Base-by-base conservation (phyloP, 2,113 vertebrate genomes). In the Cryptomyrus ogoouensis region DNA sequence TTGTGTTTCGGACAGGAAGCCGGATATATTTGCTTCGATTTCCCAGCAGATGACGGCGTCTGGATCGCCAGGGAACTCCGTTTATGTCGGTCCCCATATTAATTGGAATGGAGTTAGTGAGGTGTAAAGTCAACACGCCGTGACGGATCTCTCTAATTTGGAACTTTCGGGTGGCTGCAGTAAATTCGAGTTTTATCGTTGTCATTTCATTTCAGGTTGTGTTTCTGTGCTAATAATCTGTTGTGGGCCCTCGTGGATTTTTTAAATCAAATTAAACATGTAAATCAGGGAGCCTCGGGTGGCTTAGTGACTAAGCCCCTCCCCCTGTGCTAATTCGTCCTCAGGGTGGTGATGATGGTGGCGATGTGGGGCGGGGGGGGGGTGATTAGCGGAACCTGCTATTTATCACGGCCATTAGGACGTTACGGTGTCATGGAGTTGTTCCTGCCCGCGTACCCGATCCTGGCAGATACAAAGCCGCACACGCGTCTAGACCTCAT, bases 381-480 rank as follows among this genome's bases (percentile, higher is more conserved):
- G 8, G 35, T 44, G 77, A 83, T 39, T 83, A 44, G 83, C 24
- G 6, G 42, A 21, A 47, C 12, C 35, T 46, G 83, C 44, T 42
- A 46, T 84, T 84, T 47, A 84, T 84, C 83, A 84, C 83, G 44
- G 42, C 17, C 44, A 46, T 84, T 84, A n/a, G 83, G 44, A 84
- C 19, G 39, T 84, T 84, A 46, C 47, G 44, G 44, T 84, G 44
- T 46, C 83, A 24, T 49, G 42, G 24, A 47, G 39, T 12, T 4
- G 19, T n/a, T 84, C 19, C 83, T 84, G 39, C 39, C 44, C 10
- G 10, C 39, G 44, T 21, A n/a, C 17, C 44, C 19, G 24, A 2
- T 46, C 8, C 44, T n/a, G 35, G 35, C 74, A 42, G 74, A 42
- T 80, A 80, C 31, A 42, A 42, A 80, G 35, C 31, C 5, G 2